phyloP scores from a whole-genome alignment of 1,140 invertebrate genomes.

The Atta cephalotes region DNA sequence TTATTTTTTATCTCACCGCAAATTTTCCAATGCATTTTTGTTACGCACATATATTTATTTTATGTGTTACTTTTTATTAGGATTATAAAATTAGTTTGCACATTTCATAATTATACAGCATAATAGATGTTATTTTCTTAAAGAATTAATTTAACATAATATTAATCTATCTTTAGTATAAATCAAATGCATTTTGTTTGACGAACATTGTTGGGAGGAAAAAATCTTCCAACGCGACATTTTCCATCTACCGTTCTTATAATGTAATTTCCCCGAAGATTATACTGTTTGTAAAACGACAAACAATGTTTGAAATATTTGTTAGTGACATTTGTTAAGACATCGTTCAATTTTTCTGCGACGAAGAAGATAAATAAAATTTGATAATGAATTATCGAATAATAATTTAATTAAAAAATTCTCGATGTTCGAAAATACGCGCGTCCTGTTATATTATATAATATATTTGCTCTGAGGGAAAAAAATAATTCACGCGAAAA shows the following conservation, averaged over 20 bases:
- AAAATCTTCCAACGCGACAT: neutral
- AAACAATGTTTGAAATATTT: constrained; percentile 11
- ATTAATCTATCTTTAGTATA: neutral
- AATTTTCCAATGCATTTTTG: neutral
- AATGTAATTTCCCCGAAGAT: constrained; percentile 9
- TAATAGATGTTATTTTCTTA: neutral
- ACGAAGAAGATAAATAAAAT: neutral
- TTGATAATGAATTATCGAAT: neutral
- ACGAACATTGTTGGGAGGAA: neutral
- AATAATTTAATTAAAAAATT: constrained; percentile 33
- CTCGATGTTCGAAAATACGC: constrained; percentile 14
- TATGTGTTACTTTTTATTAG: neutral
- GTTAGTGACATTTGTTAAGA: neutral
- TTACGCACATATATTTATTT: neutral
- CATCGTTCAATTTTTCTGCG: neutral
- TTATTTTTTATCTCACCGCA: neutral
- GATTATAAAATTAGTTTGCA: neutral
- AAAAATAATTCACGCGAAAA: constrained; percentile 44
- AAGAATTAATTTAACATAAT: neutral
- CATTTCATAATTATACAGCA: neutral
- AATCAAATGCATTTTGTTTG: neutral
- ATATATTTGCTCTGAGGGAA: neutral
- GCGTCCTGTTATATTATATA: neutral
- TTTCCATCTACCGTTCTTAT: neutral
- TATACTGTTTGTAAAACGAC: neutral